Evolutionary conservation across 2,113 vertebrate species (phyloP).

Genomic region (Paramisgurnus dabryanus): DNA sequence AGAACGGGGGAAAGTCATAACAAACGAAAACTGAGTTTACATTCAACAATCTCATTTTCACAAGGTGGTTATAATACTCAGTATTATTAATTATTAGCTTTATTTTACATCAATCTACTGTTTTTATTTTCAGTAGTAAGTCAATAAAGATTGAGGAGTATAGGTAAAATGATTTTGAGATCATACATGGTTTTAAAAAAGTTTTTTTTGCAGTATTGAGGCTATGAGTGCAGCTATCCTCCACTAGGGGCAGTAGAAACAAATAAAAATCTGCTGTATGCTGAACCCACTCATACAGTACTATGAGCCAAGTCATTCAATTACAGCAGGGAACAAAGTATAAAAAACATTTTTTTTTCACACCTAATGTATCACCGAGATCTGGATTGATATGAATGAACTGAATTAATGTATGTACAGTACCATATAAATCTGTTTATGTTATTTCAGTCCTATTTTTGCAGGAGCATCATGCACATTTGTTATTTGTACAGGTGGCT

Average conservation of each 20-base stretch:
- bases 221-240: not conserved
- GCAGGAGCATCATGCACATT: too few species aligned
- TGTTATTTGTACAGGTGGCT: too few species aligned
- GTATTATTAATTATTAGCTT: too few species aligned
- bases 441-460: too few species aligned
- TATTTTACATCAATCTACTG: not conserved
- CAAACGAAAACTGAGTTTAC: slow-evolving; percentile 18
- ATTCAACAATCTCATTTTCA: not conserved
- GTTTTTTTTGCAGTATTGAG: not conserved
- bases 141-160: not conserved
- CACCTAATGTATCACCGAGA: slow-evolving; percentile 7
- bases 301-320: not conserved
- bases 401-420: not conserved
- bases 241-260: slow-evolving; percentile 62
- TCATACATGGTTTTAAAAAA: not conserved
- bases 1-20: slow-evolving; percentile 21
- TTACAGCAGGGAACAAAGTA: not conserved
- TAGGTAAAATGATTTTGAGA: not conserved
- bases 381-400: not conserved
- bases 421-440: too few species aligned
- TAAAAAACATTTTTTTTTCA: slow-evolving; percentile 8
- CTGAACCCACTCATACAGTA: slow-evolving; percentile 8
- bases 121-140: not conserved
- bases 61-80: too few species aligned
- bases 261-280: slow-evolving; percentile 31